Base-by-base conservation (phyloP, 2,797 vertebrate genomes). In the Alosa sapidissima region DNA sequence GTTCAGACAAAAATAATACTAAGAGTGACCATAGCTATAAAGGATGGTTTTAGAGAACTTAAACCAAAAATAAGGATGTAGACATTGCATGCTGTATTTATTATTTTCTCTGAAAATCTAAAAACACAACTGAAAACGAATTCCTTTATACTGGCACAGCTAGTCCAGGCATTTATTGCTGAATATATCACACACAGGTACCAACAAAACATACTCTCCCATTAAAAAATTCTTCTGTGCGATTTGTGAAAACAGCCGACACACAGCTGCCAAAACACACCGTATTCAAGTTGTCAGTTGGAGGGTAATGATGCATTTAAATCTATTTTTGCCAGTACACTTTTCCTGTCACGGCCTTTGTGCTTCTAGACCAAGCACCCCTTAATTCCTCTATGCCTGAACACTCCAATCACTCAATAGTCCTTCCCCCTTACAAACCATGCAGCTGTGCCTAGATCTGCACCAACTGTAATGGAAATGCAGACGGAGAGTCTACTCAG, bases 341-440 rank as follows among this genome's bases (percentile, higher is more conserved):
- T 89, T 86, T 89, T 83, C 51, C 84, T 86, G 86, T 87, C 84
- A 87, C n/a, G 58, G 81, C 81, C 68, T 84, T 90, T 84, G 81
- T 88, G 47, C 87, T 28, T 82, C 51, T 13, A 28, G 36, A 88
- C 65, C 60, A 81, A 85, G 86, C 52, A 82, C 11, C 85, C 86
- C 49, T 84, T 84, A 88, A 86, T 87, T 89, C 49, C 54, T 41
- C 24, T 83, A 36, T 83, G 33, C 52, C 8, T 48, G 52, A 51
- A 72, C 52, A 65, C 58, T 14, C 82, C 45, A 85, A 81, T 85
- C 81, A 86, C 24, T 48, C 21, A 16, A 84, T 21, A 7, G 33
- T 47, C 83, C 52, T 58, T 82, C 48, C 60, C 13, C 16, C 54
- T 83, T 54, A 78, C 58, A 21, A 45, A 16, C 47, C 51, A 75